Evolutionary conservation across 2,888 invertebrate genomes (phyloP).

Genomic region (Blomia tropicalis): DNA sequence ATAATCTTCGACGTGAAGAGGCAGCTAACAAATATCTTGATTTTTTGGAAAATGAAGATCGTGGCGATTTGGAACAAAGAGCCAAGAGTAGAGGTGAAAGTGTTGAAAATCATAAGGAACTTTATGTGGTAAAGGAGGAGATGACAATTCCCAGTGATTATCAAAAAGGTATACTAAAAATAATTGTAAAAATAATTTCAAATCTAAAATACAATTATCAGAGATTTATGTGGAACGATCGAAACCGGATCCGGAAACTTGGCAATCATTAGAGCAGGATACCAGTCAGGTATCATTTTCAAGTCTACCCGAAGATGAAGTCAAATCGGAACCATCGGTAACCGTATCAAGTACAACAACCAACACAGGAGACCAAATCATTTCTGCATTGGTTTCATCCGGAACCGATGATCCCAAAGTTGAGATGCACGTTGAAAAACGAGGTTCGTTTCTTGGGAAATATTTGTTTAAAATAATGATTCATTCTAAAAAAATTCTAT

Average conservation of each 20-base stretch:
- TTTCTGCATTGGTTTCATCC: constrained; percentile 18
- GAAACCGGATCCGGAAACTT: constrained; percentile 31
- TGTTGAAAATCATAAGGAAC: constrained; percentile 8
- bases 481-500: neutral
- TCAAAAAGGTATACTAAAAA: constrained; percentile 10
- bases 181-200: neutral
- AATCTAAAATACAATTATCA: neutral
- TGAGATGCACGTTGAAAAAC: constrained; percentile 28
- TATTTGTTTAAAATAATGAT: neutral
- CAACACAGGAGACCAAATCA: constrained; percentile 16
- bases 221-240: constrained; percentile 37
- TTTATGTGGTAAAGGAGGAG: constrained; percentile 24
- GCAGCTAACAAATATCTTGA: constrained; percentile 24
- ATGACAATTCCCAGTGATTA: constrained; percentile 20
- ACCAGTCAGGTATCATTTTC: constrained; percentile 32
- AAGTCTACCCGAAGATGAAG: constrained; percentile 31
- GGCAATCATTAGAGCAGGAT: constrained; percentile 30
- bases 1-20: constrained; percentile 18
- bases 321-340: constrained; percentile 28
- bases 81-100: constrained; percentile 22
- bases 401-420: constrained; percentile 28
- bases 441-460: constrained; percentile 24
- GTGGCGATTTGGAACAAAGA: constrained; percentile 24
- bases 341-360: constrained; percentile 27
- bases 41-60: constrained; percentile 25